These are phyloP conservation scores for Noctua fimbriata DNA, from an alignment of 2,888 invertebrate species.

Conservation along the genomic window DNA sequence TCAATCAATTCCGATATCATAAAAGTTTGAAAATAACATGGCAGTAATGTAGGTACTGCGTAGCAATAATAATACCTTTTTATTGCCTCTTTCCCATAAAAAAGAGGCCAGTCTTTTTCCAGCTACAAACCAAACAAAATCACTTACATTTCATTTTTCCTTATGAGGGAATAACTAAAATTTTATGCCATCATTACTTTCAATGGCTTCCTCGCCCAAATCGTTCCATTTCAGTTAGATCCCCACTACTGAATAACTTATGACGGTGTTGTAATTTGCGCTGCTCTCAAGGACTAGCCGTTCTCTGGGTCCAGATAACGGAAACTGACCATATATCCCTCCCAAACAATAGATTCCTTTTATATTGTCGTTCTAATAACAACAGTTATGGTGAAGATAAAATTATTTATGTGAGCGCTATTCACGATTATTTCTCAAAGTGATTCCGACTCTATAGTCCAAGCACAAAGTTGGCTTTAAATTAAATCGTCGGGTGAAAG, in stretches of 20 bases:
- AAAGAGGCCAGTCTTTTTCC: not conserved
- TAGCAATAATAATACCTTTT: not conserved
- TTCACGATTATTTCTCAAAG: constrained; percentile 22
- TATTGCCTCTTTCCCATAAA: not conserved
- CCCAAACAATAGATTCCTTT: constrained; percentile 56
- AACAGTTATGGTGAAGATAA: constrained; percentile 55
- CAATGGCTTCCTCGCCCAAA: constrained; percentile 27
- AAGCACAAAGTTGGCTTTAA: constrained; percentile 22
- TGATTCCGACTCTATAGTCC: constrained; percentile 20
- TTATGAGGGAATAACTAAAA: constrained; percentile 28
- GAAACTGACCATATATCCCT: constrained; percentile 45
- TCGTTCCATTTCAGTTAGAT: constrained; percentile 30
- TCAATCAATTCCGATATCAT: no score
- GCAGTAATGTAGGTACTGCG: not conserved
- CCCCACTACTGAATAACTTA: constrained; percentile 51
- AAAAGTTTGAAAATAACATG: not conserved
- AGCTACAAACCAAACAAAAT: constrained; percentile 30
- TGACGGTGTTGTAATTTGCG: constrained; percentile 47
- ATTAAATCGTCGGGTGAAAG: constrained; percentile 13
- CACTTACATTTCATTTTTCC: constrained; percentile 30
- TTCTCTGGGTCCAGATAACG: constrained; percentile 31
- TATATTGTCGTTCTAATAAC: constrained; percentile 61
- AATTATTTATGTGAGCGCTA: constrained; percentile 57
- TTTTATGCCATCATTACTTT: constrained; percentile 55
- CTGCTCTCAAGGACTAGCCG: constrained; percentile 16